These are phyloP conservation scores for Synanthedon formicaeformis DNA, from an alignment of 2,888 invertebrate genomes.

Conservation along the genomic window DNA sequence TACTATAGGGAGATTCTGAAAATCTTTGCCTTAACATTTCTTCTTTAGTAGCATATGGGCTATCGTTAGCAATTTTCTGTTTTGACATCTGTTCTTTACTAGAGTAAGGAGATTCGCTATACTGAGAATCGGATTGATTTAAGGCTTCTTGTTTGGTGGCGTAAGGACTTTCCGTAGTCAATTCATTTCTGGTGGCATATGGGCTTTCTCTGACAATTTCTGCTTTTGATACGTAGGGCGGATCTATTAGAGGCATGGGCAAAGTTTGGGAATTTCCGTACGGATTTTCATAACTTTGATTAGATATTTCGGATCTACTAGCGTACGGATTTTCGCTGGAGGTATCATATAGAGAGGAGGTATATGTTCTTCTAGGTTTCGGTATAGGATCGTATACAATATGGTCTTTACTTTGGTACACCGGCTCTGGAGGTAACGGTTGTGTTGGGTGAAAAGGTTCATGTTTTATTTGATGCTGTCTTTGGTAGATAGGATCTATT, in stretches of 20 bases:
- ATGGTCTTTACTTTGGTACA: slow-evolving; percentile 66
- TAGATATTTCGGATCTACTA: slow-evolving; percentile 50
- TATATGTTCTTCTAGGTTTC: slow-evolving; percentile 63
- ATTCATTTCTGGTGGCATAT: slow-evolving; percentile 27
- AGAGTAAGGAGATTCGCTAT: slow-evolving; percentile 56
- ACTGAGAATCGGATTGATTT: slow-evolving; percentile 43
- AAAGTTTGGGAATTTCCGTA: slow-evolving; percentile 52
- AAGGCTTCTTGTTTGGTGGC: slow-evolving; percentile 35
- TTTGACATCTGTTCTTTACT: slow-evolving; percentile 59
- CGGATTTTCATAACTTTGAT: slow-evolving; percentile 56
- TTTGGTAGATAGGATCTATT: slow-evolving; percentile 70
- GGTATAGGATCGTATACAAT: slow-evolving; percentile 63
- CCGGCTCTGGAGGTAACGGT: slow-evolving; percentile 64
- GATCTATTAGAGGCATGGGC: slow-evolving; percentile 50
- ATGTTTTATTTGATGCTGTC: slow-evolving; percentile 60
- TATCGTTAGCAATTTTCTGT: slow-evolving; percentile 48
- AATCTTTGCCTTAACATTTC: slow-evolving; percentile 64
- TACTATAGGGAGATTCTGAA: slow-evolving; percentile 63
- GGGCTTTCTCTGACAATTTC: slow-evolving; percentile 26
- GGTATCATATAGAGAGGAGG: slow-evolving; percentile 51
- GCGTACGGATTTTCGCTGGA: slow-evolving; percentile 56
- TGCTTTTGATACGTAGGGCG: slow-evolving; percentile 38
- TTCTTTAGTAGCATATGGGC: slow-evolving; percentile 61
- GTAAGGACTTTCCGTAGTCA: slow-evolving; percentile 30
- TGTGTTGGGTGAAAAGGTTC: slow-evolving; percentile 64